A percentile compares a stretch with the other conserved stretches of the same genome.
phyloP scores from a whole-genome alignment of 2,113 vertebrate species.

The Salvelinus fontinalis region DNA sequence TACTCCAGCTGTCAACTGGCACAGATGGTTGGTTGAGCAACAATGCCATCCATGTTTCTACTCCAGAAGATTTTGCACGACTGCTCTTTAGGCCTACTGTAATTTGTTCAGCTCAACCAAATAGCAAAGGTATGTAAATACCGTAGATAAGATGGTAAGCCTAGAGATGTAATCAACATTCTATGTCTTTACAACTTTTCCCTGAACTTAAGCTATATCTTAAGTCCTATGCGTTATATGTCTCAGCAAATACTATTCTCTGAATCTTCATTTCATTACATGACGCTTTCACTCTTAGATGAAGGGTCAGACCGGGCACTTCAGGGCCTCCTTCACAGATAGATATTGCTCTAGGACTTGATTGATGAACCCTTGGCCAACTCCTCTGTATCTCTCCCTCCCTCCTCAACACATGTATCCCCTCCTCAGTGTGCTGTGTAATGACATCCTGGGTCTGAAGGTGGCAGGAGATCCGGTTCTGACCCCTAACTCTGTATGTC shows the following conservation, averaged over 20 bases:
- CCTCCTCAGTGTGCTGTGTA: slow-evolving; percentile 80
- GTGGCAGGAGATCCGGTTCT: slow-evolving; percentile 84
- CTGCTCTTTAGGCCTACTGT: not conserved
- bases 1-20: not conserved
- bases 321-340: not conserved
- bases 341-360: not conserved
- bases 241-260: no score
- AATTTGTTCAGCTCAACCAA: not conserved
- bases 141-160: not conserved
- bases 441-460: slow-evolving; percentile 89
- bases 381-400: not conserved
- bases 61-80: not conserved
- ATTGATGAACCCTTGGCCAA: not conserved
- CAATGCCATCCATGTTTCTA: not conserved
- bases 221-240: no score
- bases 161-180: not conserved
- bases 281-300: no score
- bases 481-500: slow-evolving; percentile 87
- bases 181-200: no score
- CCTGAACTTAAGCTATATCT: no score
- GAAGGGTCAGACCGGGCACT: no score
- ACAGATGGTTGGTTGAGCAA: not conserved
- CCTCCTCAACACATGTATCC: not conserved
- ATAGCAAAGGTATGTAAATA: not conserved
- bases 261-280: no score